Conservation (phyloP, 1,140 invertebrate species). For the Helicorthomorpha holstii region DNA sequence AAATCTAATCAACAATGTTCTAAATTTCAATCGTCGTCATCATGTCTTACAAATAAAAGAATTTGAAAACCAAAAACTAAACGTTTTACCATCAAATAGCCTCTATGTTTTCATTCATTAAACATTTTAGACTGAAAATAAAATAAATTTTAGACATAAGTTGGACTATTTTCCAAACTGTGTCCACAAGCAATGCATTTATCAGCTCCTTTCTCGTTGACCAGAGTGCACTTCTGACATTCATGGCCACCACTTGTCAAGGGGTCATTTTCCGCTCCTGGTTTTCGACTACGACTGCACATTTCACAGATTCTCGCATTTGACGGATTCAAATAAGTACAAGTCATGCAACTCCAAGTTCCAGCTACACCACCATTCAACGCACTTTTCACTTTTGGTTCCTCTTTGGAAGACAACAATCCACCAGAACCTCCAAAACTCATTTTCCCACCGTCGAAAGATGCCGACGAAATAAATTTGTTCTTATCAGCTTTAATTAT, state of each 20-base stretch:
- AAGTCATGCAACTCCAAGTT: conserved; percentile 48
- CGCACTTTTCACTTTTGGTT: too few relatives aligned
- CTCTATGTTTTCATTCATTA: too few relatives aligned
- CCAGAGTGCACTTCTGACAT: conserved; percentile 51
- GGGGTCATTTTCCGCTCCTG: conserved; percentile 40
- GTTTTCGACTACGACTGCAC: conserved; percentile 45
- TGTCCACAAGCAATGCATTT: conserved; percentile 47
- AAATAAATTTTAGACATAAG: not conserved
- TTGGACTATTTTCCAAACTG: conserved; percentile 49
- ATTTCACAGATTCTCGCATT: conserved; percentile 49
- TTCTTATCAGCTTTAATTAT: not conserved
- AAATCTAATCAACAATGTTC: too few relatives aligned
- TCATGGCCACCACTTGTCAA: conserved; percentile 53
- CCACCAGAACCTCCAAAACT: too few relatives aligned
- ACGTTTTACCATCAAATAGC: too few relatives aligned
- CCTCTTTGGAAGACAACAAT: too few relatives aligned
- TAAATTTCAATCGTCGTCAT: too few relatives aligned
- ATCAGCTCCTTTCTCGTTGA: conserved; percentile 40
- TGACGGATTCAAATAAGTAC: conserved; percentile 46
- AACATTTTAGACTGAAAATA: too few relatives aligned
- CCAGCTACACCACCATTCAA: conserved; percentile 12
- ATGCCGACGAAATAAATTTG: too few relatives aligned
- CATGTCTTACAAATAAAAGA: too few relatives aligned
- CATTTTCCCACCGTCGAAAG: too few relatives aligned
- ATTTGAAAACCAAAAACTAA: too few relatives aligned